Evolutionary conservation across 2,797 vertebrate species (phyloP).

Genomic region (Acrocephalus scirpaceus): DNA sequence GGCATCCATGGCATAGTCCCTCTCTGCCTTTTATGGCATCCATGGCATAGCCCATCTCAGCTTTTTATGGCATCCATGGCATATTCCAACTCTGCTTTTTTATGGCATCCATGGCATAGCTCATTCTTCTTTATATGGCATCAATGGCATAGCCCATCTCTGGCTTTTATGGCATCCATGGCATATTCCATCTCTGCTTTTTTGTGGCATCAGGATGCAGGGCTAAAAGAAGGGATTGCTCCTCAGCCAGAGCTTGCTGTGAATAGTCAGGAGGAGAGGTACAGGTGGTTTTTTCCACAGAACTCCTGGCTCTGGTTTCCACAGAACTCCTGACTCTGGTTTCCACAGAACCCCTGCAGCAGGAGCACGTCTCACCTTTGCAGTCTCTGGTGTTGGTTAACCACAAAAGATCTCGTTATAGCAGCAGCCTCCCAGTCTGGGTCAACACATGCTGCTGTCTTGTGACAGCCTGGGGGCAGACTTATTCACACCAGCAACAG

Average conservation of each 20-base stretch:
- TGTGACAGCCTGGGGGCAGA: background rate
- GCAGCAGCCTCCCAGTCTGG: background rate
- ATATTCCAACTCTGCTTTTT: too few species aligned
- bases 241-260: background rate
- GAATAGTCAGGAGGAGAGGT: background rate
- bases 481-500: background rate
- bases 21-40: too few species aligned
- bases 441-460: background rate
- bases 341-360: background rate
- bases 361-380: background rate
- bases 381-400: background rate
- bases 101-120: too few species aligned
- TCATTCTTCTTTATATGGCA: too few species aligned
- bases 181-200: background rate
- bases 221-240: background rate
- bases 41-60: too few species aligned
- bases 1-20: too few species aligned
- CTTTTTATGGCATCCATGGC: too few species aligned
- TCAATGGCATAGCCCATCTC: too few species aligned
- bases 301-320: background rate
- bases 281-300: background rate
- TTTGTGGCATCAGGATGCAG: background rate
- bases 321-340: background rate
- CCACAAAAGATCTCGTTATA: background rate
- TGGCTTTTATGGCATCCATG: too few species aligned